Percentiles rank a stretch among this genome's conserved stretches.
Conservation (phyloP, 1,140 invertebrate species). For the Cecropterus lyciades region DNA sequence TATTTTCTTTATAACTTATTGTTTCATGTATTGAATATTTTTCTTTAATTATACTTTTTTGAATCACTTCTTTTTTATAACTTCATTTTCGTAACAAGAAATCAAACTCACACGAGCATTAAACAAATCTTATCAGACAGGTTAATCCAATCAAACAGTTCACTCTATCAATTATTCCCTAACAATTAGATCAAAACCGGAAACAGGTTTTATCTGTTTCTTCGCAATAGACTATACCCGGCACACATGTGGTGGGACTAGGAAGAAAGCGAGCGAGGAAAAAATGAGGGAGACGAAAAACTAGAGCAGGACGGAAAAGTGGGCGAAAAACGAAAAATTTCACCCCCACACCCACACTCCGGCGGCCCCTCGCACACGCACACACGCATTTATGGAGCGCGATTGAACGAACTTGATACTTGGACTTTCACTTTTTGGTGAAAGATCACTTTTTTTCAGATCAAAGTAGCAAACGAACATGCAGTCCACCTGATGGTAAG, state of each 20-base stretch:
- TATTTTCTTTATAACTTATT: no score
- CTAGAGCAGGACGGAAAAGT: conserved; percentile 83
- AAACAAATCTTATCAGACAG: no score
- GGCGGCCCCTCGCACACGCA: conserved; percentile 63
- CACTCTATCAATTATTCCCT: no score
- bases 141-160: no score
- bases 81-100: no score
- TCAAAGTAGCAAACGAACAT: no score
- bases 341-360: conserved; percentile 56
- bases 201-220: conserved; percentile 59
- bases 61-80: no score
- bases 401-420: conserved; percentile 55
- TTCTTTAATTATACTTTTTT: no score
- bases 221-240: conserved; percentile 54
- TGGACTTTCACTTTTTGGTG: conserved; percentile 58
- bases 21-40: no score
- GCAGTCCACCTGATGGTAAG: no score
- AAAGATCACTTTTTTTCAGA: no score
- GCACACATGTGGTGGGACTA: conserved; percentile 83
- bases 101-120: no score
- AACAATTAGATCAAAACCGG: conserved; percentile 39
- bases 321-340: conserved; percentile 84
- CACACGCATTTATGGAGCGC: conserved; percentile 54
- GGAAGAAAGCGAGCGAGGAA: conserved; percentile 82
- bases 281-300: conserved; percentile 84